A percentile compares a stretch with the other conserved stretches of the same genome.
Conservation (phyloP, 2,888 invertebrate species). For the Tyria jacobaeae region DNA sequence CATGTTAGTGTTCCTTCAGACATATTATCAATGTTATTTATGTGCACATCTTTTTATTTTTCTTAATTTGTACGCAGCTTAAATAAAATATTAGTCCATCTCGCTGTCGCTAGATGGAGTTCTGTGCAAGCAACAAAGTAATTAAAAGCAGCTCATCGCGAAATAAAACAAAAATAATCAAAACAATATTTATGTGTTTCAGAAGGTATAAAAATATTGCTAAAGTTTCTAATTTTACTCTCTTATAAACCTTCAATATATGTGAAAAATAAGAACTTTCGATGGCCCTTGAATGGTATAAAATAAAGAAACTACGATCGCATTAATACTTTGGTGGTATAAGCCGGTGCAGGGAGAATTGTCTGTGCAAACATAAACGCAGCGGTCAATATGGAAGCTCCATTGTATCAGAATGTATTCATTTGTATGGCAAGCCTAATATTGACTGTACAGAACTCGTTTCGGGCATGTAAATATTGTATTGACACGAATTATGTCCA, state of each 20-base stretch:
- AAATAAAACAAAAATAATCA: background rate
- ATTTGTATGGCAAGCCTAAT: constrained; percentile 84
- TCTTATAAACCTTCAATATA: background rate
- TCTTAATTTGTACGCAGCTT: constrained; percentile 9
- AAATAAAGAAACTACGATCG: constrained; percentile 47
- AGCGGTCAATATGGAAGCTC: constrained; percentile 83
- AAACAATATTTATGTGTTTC: too few relatives aligned
- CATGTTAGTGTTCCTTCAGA: too few relatives aligned
- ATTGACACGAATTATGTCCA: constrained; percentile 52
- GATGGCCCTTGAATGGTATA: constrained; percentile 20
- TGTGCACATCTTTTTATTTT: constrained; percentile 27
- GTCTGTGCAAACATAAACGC: constrained; percentile 76
- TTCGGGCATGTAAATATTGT: constrained; percentile 75
- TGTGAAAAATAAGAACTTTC: too few relatives aligned
- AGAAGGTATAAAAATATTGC: background rate
- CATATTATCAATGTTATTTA: too few relatives aligned
- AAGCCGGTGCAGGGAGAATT: constrained; percentile 76
- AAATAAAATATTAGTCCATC: constrained; percentile 16
- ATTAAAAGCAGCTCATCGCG: background rate
- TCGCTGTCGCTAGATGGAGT: constrained; percentile 24
- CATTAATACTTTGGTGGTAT: constrained; percentile 74
- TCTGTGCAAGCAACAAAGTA: background rate
- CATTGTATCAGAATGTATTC: constrained; percentile 85
- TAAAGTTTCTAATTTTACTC: background rate
- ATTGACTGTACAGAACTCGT: constrained; percentile 82